Evolutionary conservation across 2,888 invertebrate species (phyloP), one percentile per base, ranked within the genome.

Genomic region (Hydriomena furcata): DNA sequence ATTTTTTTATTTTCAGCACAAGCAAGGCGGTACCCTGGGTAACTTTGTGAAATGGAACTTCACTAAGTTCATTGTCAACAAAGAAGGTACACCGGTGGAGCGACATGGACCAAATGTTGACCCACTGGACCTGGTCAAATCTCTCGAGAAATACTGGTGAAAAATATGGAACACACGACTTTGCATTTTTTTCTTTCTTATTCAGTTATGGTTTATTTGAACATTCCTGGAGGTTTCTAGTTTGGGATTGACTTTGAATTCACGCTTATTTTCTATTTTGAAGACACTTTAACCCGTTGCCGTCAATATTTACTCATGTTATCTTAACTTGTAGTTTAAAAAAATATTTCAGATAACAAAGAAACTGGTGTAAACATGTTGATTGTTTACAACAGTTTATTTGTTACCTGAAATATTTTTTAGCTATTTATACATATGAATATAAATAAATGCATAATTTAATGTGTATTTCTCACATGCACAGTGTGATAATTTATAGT

Each of bases 41-140:
- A 93, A 88, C 67, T 93, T 94, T 68, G 94, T 96, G 73, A 96
- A 96, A 79, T 96, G 96, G 96, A 96, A 96, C 79, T 96, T 96
- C 81, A 93, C 95, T 24, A 96, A 97, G 76, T 96, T 97, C 84
- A 91, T 96, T 51, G 86, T 96, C 10, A 91, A 95, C 82, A 94
- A 93, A 65, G 79, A 94, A 17, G 96, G 96, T 2, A 84, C 92
- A 5, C 94, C 94, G 0, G 92, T 94, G 1, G 93, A 93, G 61
- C 90, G 94, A 48, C 93, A 93, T 61, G 93, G 92, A 0, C 94
- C 94, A 0, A 93, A 92, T 23, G 89, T 90, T 0, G 91, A 92
- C 49, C 93, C 92, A 0, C 63, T 78, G 49, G 87, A 91, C 58
- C 67, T 93, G 52, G 87, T 89, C 1, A 84, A 86, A 34, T 81